Evolutionary conservation across 2,888 invertebrate genomes (phyloP).

Genomic region (Ethmia dodecea): DNA sequence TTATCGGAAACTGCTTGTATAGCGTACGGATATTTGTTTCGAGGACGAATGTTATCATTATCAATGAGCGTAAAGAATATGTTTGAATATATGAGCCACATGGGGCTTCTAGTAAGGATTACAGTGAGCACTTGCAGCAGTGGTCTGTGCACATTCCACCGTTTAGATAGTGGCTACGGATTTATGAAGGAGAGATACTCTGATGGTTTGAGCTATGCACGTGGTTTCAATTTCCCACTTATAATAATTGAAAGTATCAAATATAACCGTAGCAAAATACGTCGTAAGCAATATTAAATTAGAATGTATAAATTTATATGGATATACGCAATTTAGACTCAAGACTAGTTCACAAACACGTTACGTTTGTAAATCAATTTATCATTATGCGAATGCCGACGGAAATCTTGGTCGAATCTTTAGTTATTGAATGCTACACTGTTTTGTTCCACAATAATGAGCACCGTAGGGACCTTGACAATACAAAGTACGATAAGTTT

Average conservation of each 20-base stretch:
- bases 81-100: neutral
- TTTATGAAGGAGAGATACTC: constrained; percentile 1
- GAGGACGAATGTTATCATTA: constrained; percentile 29
- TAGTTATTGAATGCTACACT: no score
- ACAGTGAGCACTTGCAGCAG: neutral
- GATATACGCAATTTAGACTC: no score
- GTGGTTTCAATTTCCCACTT: neutral
- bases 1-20: constrained; percentile 32
- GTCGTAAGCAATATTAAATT: no score
- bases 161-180: constrained; percentile 1
- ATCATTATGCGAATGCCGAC: no score
- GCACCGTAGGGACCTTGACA: constrained; percentile 3
- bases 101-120: neutral
- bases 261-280: no score
- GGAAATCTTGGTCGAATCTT: no score
- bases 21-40: constrained; percentile 23
- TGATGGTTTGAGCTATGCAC: neutral
- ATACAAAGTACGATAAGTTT: constrained; percentile 3
- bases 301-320: no score
- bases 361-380: no score
- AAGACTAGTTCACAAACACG: no score
- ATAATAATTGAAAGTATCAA: no score
- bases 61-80: constrained; percentile 3
- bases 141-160: constrained; percentile 1
- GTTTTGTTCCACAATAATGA: neutral